These are phyloP conservation scores for Corythornis vintsioides DNA, from an alignment of 2,113 vertebrate species.

Conservation along the genomic window DNA sequence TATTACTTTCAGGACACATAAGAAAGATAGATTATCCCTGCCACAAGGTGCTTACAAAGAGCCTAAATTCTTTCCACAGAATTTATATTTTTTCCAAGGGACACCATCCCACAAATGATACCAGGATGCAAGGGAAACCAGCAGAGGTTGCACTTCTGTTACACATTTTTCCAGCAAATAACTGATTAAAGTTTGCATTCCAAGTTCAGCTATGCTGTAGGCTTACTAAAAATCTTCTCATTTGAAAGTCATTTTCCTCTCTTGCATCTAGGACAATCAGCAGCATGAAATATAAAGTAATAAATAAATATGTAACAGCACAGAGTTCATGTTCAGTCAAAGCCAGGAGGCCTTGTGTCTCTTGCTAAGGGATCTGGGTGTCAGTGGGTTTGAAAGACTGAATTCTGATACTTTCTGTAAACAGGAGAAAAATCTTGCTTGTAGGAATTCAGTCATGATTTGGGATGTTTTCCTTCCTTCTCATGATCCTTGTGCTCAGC, in stretches of 20 bases:
- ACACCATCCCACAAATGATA: not conserved
- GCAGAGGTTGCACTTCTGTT: not conserved
- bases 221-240: conserved; percentile 43
- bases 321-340: not conserved
- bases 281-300: not conserved
- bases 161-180: not conserved
- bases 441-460: not conserved
- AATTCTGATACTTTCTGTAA: not conserved
- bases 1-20: not conserved
- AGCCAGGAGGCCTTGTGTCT: not conserved
- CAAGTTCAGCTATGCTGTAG: not conserved
- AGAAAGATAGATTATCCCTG: not conserved
- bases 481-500: not conserved
- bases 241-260: conserved; percentile 55
- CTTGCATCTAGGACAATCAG: conserved; percentile 23
- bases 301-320: conserved; percentile 47
- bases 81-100: not conserved
- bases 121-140: not conserved
- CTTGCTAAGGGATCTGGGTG: not conserved
- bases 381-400: not conserved
- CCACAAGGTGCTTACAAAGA: not conserved
- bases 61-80: not conserved
- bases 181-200: conserved; percentile 34
- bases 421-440: not conserved
- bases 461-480: not conserved